Evolutionary conservation across 2,113 vertebrate species (phyloP), one percentile per base, ranked within the genome.

Genomic region (Gasterosteus aculeatus): DNA sequence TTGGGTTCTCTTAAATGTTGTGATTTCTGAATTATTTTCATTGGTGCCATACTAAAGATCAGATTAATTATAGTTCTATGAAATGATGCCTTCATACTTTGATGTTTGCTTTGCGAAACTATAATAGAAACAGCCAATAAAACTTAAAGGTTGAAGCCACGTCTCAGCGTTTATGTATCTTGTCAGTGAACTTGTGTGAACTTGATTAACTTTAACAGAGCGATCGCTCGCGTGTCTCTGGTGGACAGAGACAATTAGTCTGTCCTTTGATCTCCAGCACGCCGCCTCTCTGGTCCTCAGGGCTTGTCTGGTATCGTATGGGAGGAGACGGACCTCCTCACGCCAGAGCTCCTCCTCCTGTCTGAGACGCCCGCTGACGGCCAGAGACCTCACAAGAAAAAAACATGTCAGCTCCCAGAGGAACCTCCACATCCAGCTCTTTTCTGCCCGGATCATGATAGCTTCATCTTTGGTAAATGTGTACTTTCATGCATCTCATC

Each of bases 31-130:
- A 69, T 89, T 83, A 67, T 67, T 90, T 92, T 91, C 72, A 89
- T 86, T 89, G 91, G 87, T 93, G 91, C 93, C 93, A 94, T 93
- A 89, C 75, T 87, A 84, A 82, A 84, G 87, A 92, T 88, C 75
- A 81, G 79, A 95, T 77, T 59, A 85, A 85, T 87, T 76, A 81
- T 76, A 82, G 75, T 87, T 92, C 77, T 92, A 87, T 87, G 83
- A 94, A 93, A 90, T 69, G 88, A 93, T 93, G 92, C 93, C 94
- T 95, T 95, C 94, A 95, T 94, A 90, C 88, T 92, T 93, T 91
- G 92, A 93, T 95, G 93, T 95, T 94, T 95, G 94, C 94, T 94
- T 95, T 95, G 93, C 93, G 94, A 92, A 93, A 92, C 87, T 93
- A 91, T 92, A 92, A 93, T 78, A 89, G 86, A 88, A 93, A 83